Evolutionary conservation across 2,888 invertebrate genomes (phyloP), one percentile per base, ranked within the genome.

Genomic region (Helobdella robusta): DNA sequence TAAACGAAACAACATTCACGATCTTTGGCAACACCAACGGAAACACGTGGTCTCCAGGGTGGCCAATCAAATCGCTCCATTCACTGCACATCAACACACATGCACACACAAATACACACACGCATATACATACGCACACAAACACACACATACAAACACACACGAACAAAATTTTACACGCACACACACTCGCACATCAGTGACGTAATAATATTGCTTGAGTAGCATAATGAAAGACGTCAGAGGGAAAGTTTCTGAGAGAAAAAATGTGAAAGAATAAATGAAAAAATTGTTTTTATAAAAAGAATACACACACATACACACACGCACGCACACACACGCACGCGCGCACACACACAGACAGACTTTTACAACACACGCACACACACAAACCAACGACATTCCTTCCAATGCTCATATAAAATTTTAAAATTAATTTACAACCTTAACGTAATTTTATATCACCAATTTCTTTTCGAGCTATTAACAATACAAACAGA

Each of bases 241-340:
- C n/a, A n/a, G n/a, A n/a, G n/a, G n/a, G n/a, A n/a, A n/a, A n/a
- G n/a, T n/a, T n/a, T n/a, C n/a, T n/a, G n/a, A n/a, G n/a, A n/a
- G n/a, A n/a, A n/a, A n/a, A n/a, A n/a, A 30, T 3, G 18, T 36
- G 18, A 23, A 40, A 25, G 56, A 25, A 56, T 56, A 23, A 18
- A 30, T 59, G 61, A n/a, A 15, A 23, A 20, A 40, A 40, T 40
- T 15, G 44, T 40, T 40, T 40, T 40, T 40, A 40, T 40, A n/a
- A n/a, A 40, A n/a, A 11, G 11, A 40, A 40, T 40, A 40, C n/a
- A n/a, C 44, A 40, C 44, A 40, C 44, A 40, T 11, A 15, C 44
- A 40, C 44, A 40, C 44, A n/a, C 44, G 44, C 44, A n/a, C 44
- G 44, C 44, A 40, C 44, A 40, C 44, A 40, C 44, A 40, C 44